Conservation (phyloP, 2,113 vertebrate genomes). For the Triplophysa dalaica region DNA sequence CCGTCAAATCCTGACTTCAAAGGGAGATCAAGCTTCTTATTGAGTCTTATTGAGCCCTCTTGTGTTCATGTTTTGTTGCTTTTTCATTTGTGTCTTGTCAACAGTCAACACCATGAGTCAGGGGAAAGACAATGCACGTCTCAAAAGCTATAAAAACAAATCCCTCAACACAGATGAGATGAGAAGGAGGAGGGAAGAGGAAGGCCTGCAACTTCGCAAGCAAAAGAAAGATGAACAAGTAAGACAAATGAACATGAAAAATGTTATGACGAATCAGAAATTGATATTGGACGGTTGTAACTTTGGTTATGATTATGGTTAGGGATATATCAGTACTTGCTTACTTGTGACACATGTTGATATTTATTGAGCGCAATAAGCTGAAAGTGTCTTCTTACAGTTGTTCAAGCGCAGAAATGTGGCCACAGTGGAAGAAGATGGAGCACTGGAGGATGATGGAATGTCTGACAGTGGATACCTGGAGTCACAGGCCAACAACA, state of each 20-base stretch:
- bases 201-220: slow-evolving; percentile 94
- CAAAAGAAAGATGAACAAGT: slow-evolving; percentile 98
- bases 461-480: slow-evolving; percentile 96
- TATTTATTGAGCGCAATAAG: neutral
- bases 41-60: slow-evolving; percentile 5
- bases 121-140: slow-evolving; percentile 94
- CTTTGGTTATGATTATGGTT: neutral
- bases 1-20: slow-evolving; percentile 21
- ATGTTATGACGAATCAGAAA: no score
- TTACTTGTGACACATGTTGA: neutral
- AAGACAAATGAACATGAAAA: slow-evolving; percentile 26
- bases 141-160: slow-evolving; percentile 99
- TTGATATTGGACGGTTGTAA: neutral
- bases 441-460: slow-evolving; percentile 86
- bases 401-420: slow-evolving; percentile 97
- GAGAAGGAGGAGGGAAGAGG: slow-evolving; percentile 94
- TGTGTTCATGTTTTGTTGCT: neutral
- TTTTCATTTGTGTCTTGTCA: neutral
- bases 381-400: slow-evolving; percentile 64
- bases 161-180: slow-evolving; percentile 96
- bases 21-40: slow-evolving; percentile 1
- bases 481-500: slow-evolving; percentile 93
- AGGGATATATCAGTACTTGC: neutral
- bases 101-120: slow-evolving; percentile 89
- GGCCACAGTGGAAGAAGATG: slow-evolving; percentile 86